Evolutionary conservation across 2,797 vertebrate species (phyloP), one percentile per base, ranked within the genome.

Genomic region (Arctocebus calabarensis): DNA sequence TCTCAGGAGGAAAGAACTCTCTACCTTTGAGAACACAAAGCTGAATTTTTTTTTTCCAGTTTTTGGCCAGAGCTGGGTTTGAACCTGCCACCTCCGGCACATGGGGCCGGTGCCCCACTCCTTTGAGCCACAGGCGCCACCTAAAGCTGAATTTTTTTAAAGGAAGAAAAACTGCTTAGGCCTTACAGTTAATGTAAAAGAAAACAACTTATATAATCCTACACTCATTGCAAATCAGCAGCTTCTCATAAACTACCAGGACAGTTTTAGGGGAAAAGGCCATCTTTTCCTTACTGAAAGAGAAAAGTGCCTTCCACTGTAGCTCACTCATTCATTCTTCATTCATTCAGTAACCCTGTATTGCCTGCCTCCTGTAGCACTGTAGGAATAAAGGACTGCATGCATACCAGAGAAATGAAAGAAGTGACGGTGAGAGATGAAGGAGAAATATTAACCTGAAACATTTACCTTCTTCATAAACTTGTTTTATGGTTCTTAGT

Each of bases 391-490:
- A 37, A 29, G 29, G n/a, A 43, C 23, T 55, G 4, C 17, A 12
- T 2, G 82, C 37, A 7, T 16, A 14, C 13, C 23, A 86, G 7
- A 84, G 37, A 55, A 1, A 43, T 17, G n/a, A 48, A 48, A 0
- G 43, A 84, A 5, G 82, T 8, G 5, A 19, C 22, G 61, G 10
- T 1, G 19, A n/a, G 14, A n/a, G 3, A 68, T 0, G 20, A 77
- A 37, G 40, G 9, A 22, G 1, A 57, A 55, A 52, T 4, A 3
- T 0, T 0, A 59, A 64, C 37, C n/a, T 19, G 22, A 22, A 34
- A 59, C 62, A 82, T 3, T 97, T 98, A 99, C 99, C 99, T 99
- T 99, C 99, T 97, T 99, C 99, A 97, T 99, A 99, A 71, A 98
- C 99, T 96, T 99, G 98, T 94, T 98, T 98, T 90, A 99, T 99